Conservation (phyloP, 2,113 vertebrate genomes). For the Anthoscopus minutus region DNA sequence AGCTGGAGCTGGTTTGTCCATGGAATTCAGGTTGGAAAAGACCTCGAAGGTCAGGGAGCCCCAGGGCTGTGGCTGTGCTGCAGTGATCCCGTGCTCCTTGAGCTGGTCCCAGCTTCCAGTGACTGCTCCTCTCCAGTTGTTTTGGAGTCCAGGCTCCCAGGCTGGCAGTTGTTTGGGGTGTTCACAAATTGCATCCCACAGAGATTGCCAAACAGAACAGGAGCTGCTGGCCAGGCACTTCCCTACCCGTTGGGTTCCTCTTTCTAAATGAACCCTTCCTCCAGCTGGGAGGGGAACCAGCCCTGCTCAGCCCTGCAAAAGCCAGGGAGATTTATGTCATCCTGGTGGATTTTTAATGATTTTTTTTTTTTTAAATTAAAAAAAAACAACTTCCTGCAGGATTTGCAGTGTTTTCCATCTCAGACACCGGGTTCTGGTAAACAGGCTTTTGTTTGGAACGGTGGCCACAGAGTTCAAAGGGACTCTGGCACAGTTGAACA, state of each 20-base stretch:
- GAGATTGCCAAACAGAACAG: neutral
- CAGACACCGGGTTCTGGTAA: neutral
- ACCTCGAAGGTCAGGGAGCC: neutral
- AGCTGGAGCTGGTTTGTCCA: rapidly evolving
- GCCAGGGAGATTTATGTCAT: neutral
- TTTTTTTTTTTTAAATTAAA: neutral
- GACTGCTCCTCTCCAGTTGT: neutral
- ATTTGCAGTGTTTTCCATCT: neutral
- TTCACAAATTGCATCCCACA: rapidly evolving
- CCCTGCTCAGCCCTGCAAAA: neutral
- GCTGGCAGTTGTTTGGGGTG: neutral
- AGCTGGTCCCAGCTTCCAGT: neutral
- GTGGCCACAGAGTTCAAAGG: neutral
- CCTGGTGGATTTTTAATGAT: neutral
- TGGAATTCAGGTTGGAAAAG: neutral
- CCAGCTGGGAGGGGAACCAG: neutral
- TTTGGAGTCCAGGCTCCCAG: neutral
- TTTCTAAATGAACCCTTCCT: neutral
- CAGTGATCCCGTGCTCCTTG: neutral
- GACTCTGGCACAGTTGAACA: neutral
- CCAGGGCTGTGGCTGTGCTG: neutral
- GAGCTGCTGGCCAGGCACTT: neutral
- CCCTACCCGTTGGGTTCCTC: neutral
- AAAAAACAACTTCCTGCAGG: neutral
- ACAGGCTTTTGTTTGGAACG: neutral